Evolutionary conservation across 2,797 vertebrate genomes (phyloP).

Genomic region (Channa striata): DNA sequence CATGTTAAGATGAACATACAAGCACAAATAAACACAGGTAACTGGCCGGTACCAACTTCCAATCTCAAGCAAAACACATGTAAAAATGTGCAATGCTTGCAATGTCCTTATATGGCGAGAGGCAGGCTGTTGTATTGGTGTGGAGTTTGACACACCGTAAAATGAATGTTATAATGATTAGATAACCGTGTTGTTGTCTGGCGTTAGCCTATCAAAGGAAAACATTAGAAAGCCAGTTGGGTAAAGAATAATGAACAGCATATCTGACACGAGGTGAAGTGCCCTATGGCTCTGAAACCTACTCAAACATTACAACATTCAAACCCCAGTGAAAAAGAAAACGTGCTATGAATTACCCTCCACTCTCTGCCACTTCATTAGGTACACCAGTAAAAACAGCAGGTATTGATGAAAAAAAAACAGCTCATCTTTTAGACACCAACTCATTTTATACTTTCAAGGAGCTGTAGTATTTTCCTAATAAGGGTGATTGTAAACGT

Average conservation of each 20-base stretch:
- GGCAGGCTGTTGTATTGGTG: conserved; percentile 12
- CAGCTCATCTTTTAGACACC: too few species aligned
- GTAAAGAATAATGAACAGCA: conserved; percentile 15
- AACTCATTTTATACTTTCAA: too few species aligned
- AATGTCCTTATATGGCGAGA: conserved; percentile 49
- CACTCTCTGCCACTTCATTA: too few species aligned
- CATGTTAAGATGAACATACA: not conserved
- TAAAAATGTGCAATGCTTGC: conserved; percentile 42
- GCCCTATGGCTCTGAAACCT: not conserved
- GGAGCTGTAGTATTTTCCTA: too few species aligned
- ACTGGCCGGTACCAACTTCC: conserved; percentile 1
- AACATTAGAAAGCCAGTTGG: conserved; percentile 11
- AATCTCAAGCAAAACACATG: conserved; percentile 50
- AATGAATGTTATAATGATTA: conserved; percentile 48
- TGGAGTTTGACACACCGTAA: conserved; percentile 29
- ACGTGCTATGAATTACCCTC: not conserved
- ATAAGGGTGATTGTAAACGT: too few species aligned
- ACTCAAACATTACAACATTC: not conserved
- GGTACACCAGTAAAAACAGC: too few species aligned
- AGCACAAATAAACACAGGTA: not conserved
- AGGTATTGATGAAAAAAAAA: too few species aligned
- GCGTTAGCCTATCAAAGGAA: conserved; percentile 5
- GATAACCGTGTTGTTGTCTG: conserved; percentile 28
- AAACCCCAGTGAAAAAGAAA: not conserved
- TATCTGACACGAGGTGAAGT: not conserved